Evolutionary conservation across 2,113 vertebrate genomes (phyloP).

Genomic region (Genyomyrus donnyi): DNA sequence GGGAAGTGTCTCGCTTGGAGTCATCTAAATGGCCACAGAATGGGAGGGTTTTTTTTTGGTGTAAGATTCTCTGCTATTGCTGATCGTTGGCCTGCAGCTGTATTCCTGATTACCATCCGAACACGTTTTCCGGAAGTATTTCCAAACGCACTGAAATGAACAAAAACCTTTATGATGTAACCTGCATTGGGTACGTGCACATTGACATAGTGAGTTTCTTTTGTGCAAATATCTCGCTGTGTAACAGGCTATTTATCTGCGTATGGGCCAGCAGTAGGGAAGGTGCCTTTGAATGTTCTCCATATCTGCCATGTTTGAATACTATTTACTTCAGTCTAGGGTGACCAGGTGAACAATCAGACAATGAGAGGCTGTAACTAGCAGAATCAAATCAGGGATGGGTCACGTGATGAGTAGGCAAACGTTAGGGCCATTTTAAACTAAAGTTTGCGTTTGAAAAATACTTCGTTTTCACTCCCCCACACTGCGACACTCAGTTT

Average conservation of each 20-base stretch:
- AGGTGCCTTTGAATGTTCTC: not conserved
- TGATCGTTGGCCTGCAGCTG: not conserved
- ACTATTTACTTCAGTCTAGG: not conserved
- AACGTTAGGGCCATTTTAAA: not conserved
- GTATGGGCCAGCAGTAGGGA: not conserved
- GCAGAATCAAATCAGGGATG: not conserved
- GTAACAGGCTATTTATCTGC: not conserved
- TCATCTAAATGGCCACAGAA: not conserved
- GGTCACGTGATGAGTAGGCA: not conserved
- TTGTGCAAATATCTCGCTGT: not conserved
- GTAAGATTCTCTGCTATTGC: not conserved
- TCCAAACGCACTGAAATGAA: not conserved
- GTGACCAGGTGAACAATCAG: not conserved
- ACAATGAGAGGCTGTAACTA: not conserved
- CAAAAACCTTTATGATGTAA: not conserved
- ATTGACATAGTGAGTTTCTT: not conserved
- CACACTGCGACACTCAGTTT: not conserved
- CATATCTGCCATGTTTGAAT: not conserved
- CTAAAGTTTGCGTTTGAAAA: not conserved
- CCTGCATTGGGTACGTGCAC: not conserved
- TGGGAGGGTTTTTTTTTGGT: not conserved
- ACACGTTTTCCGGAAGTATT: not conserved
- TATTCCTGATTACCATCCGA: not conserved
- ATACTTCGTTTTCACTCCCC: not conserved
- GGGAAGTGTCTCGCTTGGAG: not conserved